Percentiles rank a stretch among this genome's conserved stretches.
Conservation (phyloP, 1,140 invertebrate species). For the Bradynema listronoti region DNA sequence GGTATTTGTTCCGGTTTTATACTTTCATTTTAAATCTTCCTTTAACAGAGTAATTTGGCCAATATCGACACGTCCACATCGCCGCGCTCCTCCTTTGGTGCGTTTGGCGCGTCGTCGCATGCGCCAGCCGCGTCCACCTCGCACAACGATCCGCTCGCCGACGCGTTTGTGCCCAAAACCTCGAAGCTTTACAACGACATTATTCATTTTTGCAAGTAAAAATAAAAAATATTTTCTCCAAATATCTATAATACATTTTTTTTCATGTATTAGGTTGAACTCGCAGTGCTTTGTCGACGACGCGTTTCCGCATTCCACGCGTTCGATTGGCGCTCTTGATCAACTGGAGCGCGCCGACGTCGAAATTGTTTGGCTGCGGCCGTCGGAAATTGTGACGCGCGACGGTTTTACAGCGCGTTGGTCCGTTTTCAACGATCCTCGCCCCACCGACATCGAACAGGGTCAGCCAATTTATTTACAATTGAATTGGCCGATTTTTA, state of each 20-base stretch:
- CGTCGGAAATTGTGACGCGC: conserved; percentile 45
- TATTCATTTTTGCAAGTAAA: conserved; percentile 20
- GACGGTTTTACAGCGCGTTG: conserved; percentile 41
- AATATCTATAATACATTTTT: conserved; percentile 2
- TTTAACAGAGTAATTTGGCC: conserved; percentile 8
- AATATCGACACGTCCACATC: conserved; percentile 10
- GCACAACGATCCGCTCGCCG: neutral
- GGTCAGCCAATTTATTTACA: conserved; percentile 41
- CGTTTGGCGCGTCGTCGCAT: too few relatives aligned
- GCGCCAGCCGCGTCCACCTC: too few relatives aligned
- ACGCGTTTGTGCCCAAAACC: neutral
- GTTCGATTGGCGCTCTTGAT: conserved; percentile 36
- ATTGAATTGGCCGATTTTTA: neutral
- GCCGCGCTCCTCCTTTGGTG: too few relatives aligned
- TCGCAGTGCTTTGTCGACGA: conserved; percentile 40
- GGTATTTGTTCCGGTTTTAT: conserved; percentile 13
- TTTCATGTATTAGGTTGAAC: conserved; percentile 12
- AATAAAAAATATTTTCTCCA: conserved; percentile 1
- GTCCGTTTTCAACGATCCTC: conserved; percentile 51
- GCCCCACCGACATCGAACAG: conserved; percentile 55
- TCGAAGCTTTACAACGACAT: conserved; percentile 6
- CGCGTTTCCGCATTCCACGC: conserved; percentile 37
- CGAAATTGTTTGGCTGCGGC: conserved; percentile 46
- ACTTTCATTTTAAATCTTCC: neutral
- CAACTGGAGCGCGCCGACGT: conserved; percentile 26